phyloP scores from a whole-genome alignment of 2,797 vertebrate species.

The Poeciliopsis infans region DNA sequence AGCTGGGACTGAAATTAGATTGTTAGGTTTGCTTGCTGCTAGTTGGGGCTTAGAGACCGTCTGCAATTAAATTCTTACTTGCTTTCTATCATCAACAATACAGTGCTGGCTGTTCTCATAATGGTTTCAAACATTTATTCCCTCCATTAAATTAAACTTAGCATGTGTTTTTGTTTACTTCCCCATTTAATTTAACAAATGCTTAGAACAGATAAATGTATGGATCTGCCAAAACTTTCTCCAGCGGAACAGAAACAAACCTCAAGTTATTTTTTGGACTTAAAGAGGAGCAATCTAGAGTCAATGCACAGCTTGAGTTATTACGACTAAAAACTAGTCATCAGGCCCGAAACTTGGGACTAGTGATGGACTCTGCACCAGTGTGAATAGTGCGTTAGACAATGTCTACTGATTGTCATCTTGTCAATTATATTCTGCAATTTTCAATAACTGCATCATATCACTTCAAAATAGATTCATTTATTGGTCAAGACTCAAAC shows the following conservation, averaged over 20 bases:
- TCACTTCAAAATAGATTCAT: background rate
- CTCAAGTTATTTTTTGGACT: no score
- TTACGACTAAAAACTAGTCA: no score
- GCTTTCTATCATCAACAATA: background rate
- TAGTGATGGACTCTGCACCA: no score
- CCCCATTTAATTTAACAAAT: background rate
- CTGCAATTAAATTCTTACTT: background rate
- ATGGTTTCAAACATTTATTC: background rate
- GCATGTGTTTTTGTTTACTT: background rate
- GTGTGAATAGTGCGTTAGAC: background rate
- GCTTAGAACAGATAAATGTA: background rate
- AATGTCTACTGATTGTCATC: background rate
- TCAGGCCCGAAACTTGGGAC: no score
- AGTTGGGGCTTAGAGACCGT: background rate
- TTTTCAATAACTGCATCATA: background rate
- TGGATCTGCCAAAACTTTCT: no score
- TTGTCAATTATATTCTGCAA: background rate
- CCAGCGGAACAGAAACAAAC: no score
- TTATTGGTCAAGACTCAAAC: background rate
- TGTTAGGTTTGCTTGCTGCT: background rate
- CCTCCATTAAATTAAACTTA: background rate
- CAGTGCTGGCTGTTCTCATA: background rate
- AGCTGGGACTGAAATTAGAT: slow-evolving; percentile 16
- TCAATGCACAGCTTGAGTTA: no score
- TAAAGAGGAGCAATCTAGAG: no score